phyloP scores from a whole-genome alignment of 2,113 vertebrate genomes.

The Corythoichthys intestinalis region DNA sequence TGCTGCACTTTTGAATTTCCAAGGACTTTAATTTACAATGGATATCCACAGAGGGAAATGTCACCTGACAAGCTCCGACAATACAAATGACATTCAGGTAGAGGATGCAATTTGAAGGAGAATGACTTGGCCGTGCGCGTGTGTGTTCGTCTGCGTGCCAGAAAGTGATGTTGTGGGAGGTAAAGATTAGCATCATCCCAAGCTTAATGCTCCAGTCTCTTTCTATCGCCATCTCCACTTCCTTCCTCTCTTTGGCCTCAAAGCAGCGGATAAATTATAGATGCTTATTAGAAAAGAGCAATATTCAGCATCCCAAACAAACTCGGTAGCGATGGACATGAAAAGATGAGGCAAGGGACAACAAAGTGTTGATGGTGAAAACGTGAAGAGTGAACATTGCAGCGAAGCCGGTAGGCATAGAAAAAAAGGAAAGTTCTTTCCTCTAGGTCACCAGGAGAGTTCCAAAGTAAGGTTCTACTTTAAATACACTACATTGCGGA shows the following conservation, averaged over 20 bases:
- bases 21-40: conserved; percentile 32
- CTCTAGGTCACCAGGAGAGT: conserved; percentile 35
- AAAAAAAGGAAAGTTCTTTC: conserved; percentile 19
- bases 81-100: conserved; percentile 21
- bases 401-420: conserved; percentile 38
- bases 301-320: conserved; percentile 73
- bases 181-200: conserved; percentile 48
- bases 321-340: conserved; percentile 52
- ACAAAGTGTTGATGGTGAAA: conserved; percentile 58
- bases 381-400: conserved; percentile 46
- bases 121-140: neutral
- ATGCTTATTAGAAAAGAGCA: conserved; percentile 77
- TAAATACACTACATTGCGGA: neutral
- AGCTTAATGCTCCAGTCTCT: conserved; percentile 55
- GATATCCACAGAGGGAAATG: conserved; percentile 27
- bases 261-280: conserved; percentile 71
- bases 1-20: conserved; percentile 21
- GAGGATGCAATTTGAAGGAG: conserved; percentile 5
- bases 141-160: neutral
- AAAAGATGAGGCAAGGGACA: conserved; percentile 53
- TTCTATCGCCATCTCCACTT: conserved; percentile 34
- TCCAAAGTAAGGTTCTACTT: conserved; percentile 8
- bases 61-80: conserved; percentile 21
- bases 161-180: conserved; percentile 48
- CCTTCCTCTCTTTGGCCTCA: conserved; percentile 43